Conservation (phyloP, 2,113 vertebrate species). For the Aythya baeri region DNA sequence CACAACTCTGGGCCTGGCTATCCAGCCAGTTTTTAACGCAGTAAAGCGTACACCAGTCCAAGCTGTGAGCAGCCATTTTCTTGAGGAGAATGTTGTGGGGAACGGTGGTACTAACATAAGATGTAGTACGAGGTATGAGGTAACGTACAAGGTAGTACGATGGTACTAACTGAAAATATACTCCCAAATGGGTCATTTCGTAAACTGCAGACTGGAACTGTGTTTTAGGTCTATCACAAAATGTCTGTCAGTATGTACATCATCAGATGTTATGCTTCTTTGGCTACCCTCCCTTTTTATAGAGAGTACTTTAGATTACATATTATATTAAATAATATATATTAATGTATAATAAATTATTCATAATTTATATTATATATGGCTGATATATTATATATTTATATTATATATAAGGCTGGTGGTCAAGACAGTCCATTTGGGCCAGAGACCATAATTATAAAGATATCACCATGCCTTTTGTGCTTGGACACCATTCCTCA, state of each 20-base stretch:
- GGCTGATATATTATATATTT: neutral
- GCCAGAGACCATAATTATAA: neutral
- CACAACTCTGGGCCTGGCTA: too few species aligned
- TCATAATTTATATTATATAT: neutral
- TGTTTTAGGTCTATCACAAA: neutral
- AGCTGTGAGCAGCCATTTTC: too few species aligned
- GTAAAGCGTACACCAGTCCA: too few species aligned
- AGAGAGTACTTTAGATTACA: neutral
- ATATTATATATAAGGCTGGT: neutral
- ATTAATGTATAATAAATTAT: too few species aligned
- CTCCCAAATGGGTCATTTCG: neutral
- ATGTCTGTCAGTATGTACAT: neutral
- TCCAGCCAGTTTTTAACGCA: too few species aligned
- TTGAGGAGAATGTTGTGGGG: too few species aligned
- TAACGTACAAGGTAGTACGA: too few species aligned
- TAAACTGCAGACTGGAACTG: neutral
- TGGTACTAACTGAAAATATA: neutral
- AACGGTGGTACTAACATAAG: too few species aligned
- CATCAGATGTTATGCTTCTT: neutral
- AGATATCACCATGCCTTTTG: neutral
- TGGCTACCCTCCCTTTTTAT: neutral
- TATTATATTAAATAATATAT: too few species aligned
- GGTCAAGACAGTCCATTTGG: neutral
- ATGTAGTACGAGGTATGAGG: too few species aligned
- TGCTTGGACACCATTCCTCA: neutral